Conservation (phyloP, 2,797 vertebrate genomes). For the Poecilia velifera region DNA sequence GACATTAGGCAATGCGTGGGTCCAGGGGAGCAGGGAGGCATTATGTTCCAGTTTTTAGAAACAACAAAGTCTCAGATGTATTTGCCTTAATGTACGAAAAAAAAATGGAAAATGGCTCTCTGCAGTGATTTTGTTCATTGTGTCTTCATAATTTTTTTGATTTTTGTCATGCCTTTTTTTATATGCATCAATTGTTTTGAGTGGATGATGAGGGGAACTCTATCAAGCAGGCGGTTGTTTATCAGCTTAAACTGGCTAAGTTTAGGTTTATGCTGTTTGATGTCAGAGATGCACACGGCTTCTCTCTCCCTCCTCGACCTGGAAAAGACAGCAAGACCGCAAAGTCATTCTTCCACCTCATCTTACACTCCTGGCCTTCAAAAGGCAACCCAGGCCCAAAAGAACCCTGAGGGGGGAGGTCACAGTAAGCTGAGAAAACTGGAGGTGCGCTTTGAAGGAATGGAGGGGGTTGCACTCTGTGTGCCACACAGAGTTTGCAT, state of each 20-base stretch:
- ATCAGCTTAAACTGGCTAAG: background rate
- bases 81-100: conserved; percentile 44
- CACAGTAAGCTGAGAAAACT: conserved; percentile 4
- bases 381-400: conserved; percentile 6
- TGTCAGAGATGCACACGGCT: background rate
- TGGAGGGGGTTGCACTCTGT: background rate
- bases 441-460: conserved; percentile 1
- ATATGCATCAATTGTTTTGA: background rate
- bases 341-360: conserved; percentile 2
- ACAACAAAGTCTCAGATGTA: conserved; percentile 60
- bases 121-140: background rate
- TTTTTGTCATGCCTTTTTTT: background rate
- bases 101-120: background rate
- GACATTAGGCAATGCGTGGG: conserved; percentile 60
- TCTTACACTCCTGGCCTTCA: background rate
- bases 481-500: conserved; percentile 5
- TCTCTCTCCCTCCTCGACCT: background rate
- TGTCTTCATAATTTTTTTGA: background rate
- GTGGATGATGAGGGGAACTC: background rate
- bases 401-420: conserved; percentile 2
- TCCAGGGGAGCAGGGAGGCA: conserved; percentile 62
- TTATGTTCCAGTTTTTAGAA: conserved; percentile 59
- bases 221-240: background rate
- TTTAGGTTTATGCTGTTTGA: conserved; percentile 5
- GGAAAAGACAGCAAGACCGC: background rate